Evolutionary conservation across 1,140 invertebrate species (phyloP).

Genomic region (Hyles euphorbiae): DNA sequence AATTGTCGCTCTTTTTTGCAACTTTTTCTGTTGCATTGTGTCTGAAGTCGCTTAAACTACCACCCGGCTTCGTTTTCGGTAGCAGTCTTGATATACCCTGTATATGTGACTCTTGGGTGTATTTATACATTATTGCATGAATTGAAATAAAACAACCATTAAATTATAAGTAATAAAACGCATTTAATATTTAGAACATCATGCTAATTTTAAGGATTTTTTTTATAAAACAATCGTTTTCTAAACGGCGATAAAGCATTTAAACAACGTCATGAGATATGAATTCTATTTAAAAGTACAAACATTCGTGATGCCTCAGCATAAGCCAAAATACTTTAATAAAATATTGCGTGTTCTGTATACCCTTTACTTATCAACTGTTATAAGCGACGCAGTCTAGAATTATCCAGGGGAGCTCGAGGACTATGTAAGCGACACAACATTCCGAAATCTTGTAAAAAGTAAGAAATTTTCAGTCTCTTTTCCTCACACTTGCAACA

Average conservation of each 20-base stretch:
- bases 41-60: too few species aligned
- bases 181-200: slow-evolving; percentile 60
- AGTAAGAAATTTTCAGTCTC: too few species aligned
- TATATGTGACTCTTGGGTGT: neutral
- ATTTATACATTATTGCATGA: neutral
- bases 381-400: neutral
- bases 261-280: slow-evolving; percentile 39
- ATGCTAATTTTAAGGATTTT: slow-evolving; percentile 49
- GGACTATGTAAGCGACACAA: too few species aligned
- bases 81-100: too few species aligned
- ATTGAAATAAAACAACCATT: slow-evolving; percentile 21
- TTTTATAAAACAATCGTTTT: slow-evolving; percentile 46
- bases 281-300: slow-evolving; percentile 18
- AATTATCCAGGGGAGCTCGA: too few species aligned
- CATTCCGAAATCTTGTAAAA: too few species aligned
- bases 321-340: slow-evolving; percentile 20
- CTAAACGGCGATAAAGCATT: slow-evolving; percentile 42
- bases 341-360: slow-evolving; percentile 16
- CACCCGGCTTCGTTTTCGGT: too few species aligned
- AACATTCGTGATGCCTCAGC: slow-evolving; percentile 13
- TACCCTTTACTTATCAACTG: neutral
- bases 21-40: too few species aligned
- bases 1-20: too few species aligned
- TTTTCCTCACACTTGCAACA: too few species aligned
- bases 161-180: slow-evolving; percentile 46